Conservation (phyloP, 2,113 vertebrate species). For the Otolemur garnettii region DNA sequence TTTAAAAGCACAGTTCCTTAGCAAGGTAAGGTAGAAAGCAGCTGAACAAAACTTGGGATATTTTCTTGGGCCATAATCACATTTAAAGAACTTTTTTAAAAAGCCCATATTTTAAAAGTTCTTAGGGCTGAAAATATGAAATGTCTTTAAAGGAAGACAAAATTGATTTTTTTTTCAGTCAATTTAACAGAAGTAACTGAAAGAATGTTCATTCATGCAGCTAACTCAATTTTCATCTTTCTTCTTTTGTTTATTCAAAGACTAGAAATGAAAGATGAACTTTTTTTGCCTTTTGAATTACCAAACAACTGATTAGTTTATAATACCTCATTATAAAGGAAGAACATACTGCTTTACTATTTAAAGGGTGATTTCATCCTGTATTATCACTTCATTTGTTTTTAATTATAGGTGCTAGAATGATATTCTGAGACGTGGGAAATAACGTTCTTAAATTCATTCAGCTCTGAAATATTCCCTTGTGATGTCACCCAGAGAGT, state of each 20-base stretch:
- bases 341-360: conserved; percentile 29
- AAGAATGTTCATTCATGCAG: conserved; percentile 70
- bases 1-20: conserved; percentile 16
- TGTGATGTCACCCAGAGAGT: not conserved
- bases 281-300: conserved; percentile 67
- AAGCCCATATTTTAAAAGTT: conserved; percentile 55
- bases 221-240: conserved; percentile 76
- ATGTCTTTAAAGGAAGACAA: conserved; percentile 73
- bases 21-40: conserved; percentile 29
- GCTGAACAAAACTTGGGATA: conserved; percentile 42
- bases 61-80: conserved; percentile 52
- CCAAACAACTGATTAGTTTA: conserved; percentile 59
- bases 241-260: conserved; percentile 72
- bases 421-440: conserved; percentile 51
- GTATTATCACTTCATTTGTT: conserved; percentile 50
- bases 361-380: not conserved
- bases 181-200: conserved; percentile 75
- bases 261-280: conserved; percentile 70
- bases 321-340: conserved; percentile 47
- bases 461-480: conserved; percentile 22
- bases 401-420: conserved; percentile 16
- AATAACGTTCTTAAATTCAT: conserved; percentile 48
- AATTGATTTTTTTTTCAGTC: conserved; percentile 76
- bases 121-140: conserved; percentile 72
- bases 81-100: conserved; percentile 57